Evolutionary conservation across 2,888 invertebrate genomes (phyloP).

Genomic region (Acleris laterana): DNA sequence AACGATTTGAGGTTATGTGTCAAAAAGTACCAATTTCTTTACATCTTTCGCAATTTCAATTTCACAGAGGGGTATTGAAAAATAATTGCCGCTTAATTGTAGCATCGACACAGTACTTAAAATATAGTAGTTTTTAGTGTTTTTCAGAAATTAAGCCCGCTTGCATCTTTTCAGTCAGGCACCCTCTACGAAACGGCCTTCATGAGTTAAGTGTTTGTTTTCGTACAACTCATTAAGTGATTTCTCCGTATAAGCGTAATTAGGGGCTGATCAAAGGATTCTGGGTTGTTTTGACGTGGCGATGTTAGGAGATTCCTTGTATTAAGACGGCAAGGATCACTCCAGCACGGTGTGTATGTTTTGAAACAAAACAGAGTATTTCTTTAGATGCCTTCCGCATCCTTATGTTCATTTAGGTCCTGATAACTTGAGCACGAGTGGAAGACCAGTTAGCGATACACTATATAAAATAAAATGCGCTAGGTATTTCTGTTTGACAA

Average conservation of each 20-base stretch:
- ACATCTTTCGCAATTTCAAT: too few species aligned
- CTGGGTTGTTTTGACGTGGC: constrained; percentile 65
- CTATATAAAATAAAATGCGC: too few species aligned
- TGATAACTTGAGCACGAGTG: too few species aligned
- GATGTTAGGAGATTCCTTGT: constrained; percentile 55
- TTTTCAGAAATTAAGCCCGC: constrained; percentile 4
- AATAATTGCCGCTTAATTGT: background rate
- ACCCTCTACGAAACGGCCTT: constrained; percentile 22
- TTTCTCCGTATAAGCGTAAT: constrained; percentile 71
- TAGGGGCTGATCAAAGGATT: constrained; percentile 72
- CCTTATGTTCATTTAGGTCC: background rate
- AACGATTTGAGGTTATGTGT: too few species aligned
- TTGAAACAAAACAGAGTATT: constrained; percentile 20
- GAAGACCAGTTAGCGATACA: too few species aligned
- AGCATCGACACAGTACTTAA: background rate
- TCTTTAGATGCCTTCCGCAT: constrained; percentile 10
- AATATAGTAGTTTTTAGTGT: background rate
- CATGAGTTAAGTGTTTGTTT: constrained; percentile 46
- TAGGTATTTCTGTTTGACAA: too few species aligned
- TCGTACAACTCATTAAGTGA: constrained; percentile 73
- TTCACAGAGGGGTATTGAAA: too few species aligned
- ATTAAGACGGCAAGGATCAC: constrained; percentile 44
- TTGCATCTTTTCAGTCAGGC: constrained; percentile 16
- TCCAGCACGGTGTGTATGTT: constrained; percentile 15
- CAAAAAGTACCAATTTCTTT: too few species aligned